Evolutionary conservation across 2,888 invertebrate species (phyloP).

Genomic region (Sialis lutaria): DNA sequence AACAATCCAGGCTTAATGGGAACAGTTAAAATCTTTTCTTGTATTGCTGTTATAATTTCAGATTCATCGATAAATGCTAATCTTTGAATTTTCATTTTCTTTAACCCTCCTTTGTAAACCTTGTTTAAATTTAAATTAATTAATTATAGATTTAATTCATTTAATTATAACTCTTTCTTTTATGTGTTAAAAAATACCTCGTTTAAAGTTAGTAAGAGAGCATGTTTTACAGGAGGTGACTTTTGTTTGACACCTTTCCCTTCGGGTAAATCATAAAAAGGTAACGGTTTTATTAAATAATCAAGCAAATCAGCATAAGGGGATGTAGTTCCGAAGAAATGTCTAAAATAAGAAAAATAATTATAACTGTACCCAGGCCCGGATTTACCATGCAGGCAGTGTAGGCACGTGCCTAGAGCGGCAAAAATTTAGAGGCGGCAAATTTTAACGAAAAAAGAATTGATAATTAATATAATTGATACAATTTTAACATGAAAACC

Average conservation of each 20-base stretch:
- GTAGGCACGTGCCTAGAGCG: no score
- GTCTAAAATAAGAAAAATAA: conserved; percentile 25
- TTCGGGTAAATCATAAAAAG: conserved; percentile 40
- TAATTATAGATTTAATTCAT: no score
- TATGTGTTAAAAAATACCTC: conserved; percentile 26
- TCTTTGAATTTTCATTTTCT: conserved; percentile 66
- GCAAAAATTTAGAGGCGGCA: no score
- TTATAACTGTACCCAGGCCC: neutral
- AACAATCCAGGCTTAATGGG: conserved; percentile 59
- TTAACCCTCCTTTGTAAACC: conserved; percentile 53
- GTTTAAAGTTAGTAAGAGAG: conserved; percentile 37
- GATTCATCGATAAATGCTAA: conserved; percentile 47
- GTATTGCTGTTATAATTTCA: conserved; percentile 38
- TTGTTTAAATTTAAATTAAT: conserved; percentile 26
- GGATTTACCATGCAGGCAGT: no score
- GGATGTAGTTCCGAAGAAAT: conserved; percentile 69
- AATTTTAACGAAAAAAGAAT: no score
- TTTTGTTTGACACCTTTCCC: conserved; percentile 46
- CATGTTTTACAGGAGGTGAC: conserved; percentile 35
- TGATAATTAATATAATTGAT: no score
- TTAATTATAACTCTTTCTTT: neutral
- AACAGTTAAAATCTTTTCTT: conserved; percentile 57
- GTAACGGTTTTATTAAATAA: conserved; percentile 40
- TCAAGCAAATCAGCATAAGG: conserved; percentile 66
- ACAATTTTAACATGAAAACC: no score